Conservation (phyloP, 2,888 invertebrate species). For the Nemurella pictetii region DNA sequence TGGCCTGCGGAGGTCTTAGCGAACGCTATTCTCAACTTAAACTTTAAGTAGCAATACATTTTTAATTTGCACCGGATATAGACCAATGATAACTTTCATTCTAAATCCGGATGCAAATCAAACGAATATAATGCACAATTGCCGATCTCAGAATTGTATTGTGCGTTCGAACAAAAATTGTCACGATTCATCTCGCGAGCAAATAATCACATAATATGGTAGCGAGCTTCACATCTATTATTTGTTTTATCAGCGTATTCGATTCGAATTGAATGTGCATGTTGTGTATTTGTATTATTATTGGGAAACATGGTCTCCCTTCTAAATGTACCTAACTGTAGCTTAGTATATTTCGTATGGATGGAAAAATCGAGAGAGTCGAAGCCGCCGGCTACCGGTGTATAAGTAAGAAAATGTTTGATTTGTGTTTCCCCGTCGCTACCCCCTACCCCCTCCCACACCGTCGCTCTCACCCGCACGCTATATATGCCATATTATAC, state of each 20-base stretch:
- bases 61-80: not conserved
- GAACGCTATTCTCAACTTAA: too few relatives aligned
- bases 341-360: conserved; percentile 25
- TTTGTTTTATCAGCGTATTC: not conserved
- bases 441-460: not conserved
- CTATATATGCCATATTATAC: not conserved
- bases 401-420: conserved; percentile 38
- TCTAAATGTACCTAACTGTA: not conserved
- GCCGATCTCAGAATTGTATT: not conserved
- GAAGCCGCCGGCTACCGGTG: conserved; percentile 39
- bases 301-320: not conserved
- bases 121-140: not conserved
- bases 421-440: conserved; percentile 35
- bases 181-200: not conserved
- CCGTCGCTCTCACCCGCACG: not conserved
- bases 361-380: conserved; percentile 42
- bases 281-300: not conserved
- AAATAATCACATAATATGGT: not conserved
- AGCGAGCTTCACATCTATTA: not conserved
- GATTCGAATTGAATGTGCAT: not conserved
- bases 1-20: too few relatives aligned
- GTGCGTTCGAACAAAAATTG: not conserved
- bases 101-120: not conserved
- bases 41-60: too few relatives aligned
- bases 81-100: not conserved